Evolutionary conservation across 2,888 invertebrate genomes (phyloP).

Genomic region (Homarus gammarus): DNA sequence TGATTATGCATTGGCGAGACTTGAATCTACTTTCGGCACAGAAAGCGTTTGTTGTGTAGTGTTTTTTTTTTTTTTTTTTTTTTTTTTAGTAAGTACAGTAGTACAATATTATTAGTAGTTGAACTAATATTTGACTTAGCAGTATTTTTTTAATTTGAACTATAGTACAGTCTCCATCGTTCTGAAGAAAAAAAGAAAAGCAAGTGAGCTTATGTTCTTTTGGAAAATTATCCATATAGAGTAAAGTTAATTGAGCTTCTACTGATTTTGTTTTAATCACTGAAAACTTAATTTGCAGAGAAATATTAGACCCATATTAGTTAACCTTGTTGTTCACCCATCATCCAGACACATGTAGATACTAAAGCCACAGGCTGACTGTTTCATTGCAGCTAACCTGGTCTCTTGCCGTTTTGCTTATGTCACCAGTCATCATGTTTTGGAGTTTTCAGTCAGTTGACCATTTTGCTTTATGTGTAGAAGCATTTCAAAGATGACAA

Average conservation of each 20-base stretch:
- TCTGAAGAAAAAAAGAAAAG: too few species aligned
- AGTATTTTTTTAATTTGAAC: too few species aligned
- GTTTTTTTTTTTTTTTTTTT: too few species aligned
- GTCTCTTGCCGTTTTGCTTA: slow-evolving; percentile 13
- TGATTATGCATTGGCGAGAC: too few species aligned
- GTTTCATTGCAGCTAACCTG: slow-evolving; percentile 27
- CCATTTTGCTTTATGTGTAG: slow-evolving; percentile 6
- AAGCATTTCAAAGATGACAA: not conserved
- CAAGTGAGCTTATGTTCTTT: too few species aligned
- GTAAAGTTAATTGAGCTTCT: not conserved
- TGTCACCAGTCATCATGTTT: slow-evolving; percentile 17
- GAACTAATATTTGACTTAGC: too few species aligned
- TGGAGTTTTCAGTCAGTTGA: not conserved
- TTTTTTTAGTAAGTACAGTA: too few species aligned
- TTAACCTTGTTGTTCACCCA: slow-evolving; percentile 2
- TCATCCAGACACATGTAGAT: slow-evolving; percentile 18
- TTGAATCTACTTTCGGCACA: too few species aligned
- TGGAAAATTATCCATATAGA: too few species aligned
- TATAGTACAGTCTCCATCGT: too few species aligned
- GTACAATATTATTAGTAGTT: too few species aligned
- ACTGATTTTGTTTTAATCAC: not conserved
- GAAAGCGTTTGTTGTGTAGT: too few species aligned
- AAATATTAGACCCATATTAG: not conserved
- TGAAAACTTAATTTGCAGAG: not conserved
- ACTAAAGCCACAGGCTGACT: slow-evolving; percentile 15